Conservation (phyloP, 2,113 vertebrate genomes). For the Ia io region DNA sequence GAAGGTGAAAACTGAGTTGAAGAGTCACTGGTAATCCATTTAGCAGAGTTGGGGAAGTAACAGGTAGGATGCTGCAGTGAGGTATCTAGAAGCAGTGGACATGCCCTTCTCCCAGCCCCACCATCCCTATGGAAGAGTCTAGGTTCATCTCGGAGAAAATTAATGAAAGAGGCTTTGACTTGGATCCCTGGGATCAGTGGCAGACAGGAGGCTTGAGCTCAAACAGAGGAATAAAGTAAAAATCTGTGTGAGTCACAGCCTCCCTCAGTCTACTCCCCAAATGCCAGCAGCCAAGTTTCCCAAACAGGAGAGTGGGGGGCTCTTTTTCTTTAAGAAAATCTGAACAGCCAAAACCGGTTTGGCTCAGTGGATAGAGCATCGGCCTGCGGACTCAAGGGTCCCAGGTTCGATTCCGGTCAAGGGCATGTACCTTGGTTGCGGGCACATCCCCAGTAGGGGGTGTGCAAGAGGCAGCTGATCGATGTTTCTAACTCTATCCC, state of each 20-base stretch:
- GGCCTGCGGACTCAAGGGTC: too few relatives aligned
- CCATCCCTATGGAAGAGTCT: accelerated
- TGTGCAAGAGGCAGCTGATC: too few relatives aligned
- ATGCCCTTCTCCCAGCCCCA: too few relatives aligned
- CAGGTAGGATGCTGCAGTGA: not conserved
- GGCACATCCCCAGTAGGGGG: too few relatives aligned
- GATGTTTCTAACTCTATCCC: too few relatives aligned
- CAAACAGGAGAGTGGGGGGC: not conserved
- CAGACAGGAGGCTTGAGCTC: not conserved
- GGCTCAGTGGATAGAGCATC: too few relatives aligned
- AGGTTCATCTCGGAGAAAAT: not conserved
- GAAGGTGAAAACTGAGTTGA: not conserved
- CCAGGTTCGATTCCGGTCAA: too few relatives aligned
- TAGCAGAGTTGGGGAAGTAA: not conserved
- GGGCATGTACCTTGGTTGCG: too few relatives aligned
- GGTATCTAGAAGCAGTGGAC: not conserved
- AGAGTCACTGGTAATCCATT: not conserved
- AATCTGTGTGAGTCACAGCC: not conserved
- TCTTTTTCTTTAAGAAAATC: not conserved
- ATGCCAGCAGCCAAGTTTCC: not conserved
- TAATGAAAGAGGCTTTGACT: not conserved
- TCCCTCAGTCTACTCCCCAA: not conserved
- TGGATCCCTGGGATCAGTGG: not conserved
- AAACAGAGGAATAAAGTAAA: not conserved
- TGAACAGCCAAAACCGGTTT: too few relatives aligned